These are phyloP conservation scores for Cydia pomonella DNA, from an alignment of 1,140 invertebrate genomes.

Conservation along the genomic window DNA sequence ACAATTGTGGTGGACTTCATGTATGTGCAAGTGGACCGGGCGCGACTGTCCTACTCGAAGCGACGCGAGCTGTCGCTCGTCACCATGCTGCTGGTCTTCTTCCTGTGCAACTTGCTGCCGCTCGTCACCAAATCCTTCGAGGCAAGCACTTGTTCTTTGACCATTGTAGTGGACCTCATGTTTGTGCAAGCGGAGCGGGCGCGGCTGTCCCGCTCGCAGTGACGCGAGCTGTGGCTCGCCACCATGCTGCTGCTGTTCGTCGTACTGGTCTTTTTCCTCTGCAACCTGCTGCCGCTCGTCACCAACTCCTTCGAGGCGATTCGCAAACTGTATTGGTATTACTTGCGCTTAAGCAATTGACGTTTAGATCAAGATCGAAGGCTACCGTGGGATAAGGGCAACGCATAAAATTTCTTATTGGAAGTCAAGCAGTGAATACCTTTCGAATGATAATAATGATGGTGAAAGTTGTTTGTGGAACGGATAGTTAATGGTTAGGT, in stretches of 20 bases:
- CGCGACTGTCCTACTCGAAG: constrained; percentile 89
- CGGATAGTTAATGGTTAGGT: too few species aligned
- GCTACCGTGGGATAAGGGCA: too few species aligned
- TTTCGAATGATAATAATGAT: too few species aligned
- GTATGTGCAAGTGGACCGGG: constrained; percentile 91
- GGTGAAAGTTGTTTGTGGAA: too few species aligned
- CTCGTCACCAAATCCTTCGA: constrained; percentile 94
- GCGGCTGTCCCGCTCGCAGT: constrained; percentile 88
- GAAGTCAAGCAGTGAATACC: too few species aligned
- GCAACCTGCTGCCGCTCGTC: constrained; percentile 94
- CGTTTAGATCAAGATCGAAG: too few species aligned
- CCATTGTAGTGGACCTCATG: background rate
- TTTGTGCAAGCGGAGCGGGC: constrained; percentile 92
- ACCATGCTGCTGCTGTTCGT: constrained; percentile 96
- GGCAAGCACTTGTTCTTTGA: too few species aligned
- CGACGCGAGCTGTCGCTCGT: constrained; percentile 93
- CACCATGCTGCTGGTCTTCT: constrained; percentile 96
- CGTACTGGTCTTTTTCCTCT: constrained; percentile 96
- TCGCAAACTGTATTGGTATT: too few species aligned
- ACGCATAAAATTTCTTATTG: too few species aligned
- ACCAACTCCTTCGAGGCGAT: constrained; percentile 91
- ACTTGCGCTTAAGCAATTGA: too few species aligned
- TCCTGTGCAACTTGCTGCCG: constrained; percentile 95
- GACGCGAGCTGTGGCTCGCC: constrained; percentile 93
- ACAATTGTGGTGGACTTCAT: background rate